Evolutionary conservation across 2,888 invertebrate species (phyloP).

Genomic region (Hoplodrina blanda): DNA sequence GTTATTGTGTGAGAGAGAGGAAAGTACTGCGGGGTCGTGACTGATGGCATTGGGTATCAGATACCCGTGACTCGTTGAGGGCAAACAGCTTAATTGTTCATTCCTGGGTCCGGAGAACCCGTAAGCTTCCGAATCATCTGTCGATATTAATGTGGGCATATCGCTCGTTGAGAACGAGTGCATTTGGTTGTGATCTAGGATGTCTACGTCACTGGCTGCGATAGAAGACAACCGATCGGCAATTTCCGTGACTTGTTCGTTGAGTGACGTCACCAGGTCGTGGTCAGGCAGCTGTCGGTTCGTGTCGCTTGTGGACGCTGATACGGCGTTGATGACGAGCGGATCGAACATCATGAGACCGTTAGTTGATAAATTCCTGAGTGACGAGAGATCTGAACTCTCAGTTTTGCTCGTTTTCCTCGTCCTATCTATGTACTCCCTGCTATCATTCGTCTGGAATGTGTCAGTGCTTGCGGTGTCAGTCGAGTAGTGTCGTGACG

Average conservation of each 20-base stretch:
- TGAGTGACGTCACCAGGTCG: slow-evolving; percentile 86
- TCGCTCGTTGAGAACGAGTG: slow-evolving; percentile 88
- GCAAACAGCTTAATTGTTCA: slow-evolving; percentile 87
- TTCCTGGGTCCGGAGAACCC: slow-evolving; percentile 78
- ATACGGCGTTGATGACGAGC: slow-evolving; percentile 83
- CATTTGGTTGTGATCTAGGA: slow-evolving; percentile 77
- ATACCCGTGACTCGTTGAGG: slow-evolving; percentile 92
- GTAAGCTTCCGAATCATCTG: slow-evolving; percentile 75
- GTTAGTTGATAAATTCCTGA: slow-evolving; percentile 86
- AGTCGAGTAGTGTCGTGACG: slow-evolving; percentile 61
- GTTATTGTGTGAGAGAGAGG: slow-evolving; percentile 88
- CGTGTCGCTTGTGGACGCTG: slow-evolving; percentile 75
- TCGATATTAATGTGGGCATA: slow-evolving; percentile 81
- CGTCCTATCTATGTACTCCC: slow-evolving; percentile 65
- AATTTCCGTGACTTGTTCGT: slow-evolving; percentile 88
- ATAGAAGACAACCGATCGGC: slow-evolving; percentile 87
- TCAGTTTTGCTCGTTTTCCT: slow-evolving; percentile 84
- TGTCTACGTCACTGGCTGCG: slow-evolving; percentile 79
- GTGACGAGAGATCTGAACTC: slow-evolving; percentile 78
- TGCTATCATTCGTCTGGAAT: slow-evolving; percentile 79
- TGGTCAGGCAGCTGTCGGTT: slow-evolving; percentile 84
- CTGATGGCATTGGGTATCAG: slow-evolving; percentile 92
- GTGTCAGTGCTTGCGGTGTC: slow-evolving; percentile 79
- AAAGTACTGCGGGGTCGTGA: slow-evolving; percentile 90
- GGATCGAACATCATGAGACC: slow-evolving; percentile 89